Evolutionary conservation across 2,888 invertebrate genomes (phyloP).

Genomic region (Aelia acuminata): DNA sequence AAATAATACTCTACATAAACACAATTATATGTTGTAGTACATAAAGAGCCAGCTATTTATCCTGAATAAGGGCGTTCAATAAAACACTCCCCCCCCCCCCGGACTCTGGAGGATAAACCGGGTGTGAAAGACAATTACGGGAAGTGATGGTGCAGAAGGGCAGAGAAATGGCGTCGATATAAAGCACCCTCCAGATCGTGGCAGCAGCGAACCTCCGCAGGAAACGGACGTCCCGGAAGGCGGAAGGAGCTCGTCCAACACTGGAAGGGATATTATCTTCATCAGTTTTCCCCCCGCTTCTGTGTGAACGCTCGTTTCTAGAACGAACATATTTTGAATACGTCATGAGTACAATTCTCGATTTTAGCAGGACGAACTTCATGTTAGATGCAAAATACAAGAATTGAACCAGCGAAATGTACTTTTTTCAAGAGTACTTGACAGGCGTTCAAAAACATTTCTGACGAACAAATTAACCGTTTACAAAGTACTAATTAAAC

Average conservation of each 20-base stretch:
- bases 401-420: too few relatives aligned
- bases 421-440: too few relatives aligned
- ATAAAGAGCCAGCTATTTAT: background rate
- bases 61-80: background rate
- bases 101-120: background rate
- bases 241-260: background rate
- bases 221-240: background rate
- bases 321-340: background rate
- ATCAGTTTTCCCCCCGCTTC: slow-evolving; percentile 16
- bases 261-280: slow-evolving; percentile 17
- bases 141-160: slow-evolving; percentile 18
- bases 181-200: slow-evolving; percentile 17
- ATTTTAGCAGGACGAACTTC: too few relatives aligned
- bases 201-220: background rate
- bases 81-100: background rate
- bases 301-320: background rate
- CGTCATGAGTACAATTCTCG: background rate
- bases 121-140: background rate
- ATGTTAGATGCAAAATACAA: too few relatives aligned
- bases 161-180: background rate
- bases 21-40: too few relatives aligned
- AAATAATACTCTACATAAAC: too few relatives aligned
- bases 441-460: too few relatives aligned
- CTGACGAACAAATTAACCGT: too few relatives aligned
- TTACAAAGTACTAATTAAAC: too few relatives aligned